These are phyloP conservation scores for Fukomys damarensis DNA, from an alignment of 2,113 vertebrate species.

Conservation along the genomic window DNA sequence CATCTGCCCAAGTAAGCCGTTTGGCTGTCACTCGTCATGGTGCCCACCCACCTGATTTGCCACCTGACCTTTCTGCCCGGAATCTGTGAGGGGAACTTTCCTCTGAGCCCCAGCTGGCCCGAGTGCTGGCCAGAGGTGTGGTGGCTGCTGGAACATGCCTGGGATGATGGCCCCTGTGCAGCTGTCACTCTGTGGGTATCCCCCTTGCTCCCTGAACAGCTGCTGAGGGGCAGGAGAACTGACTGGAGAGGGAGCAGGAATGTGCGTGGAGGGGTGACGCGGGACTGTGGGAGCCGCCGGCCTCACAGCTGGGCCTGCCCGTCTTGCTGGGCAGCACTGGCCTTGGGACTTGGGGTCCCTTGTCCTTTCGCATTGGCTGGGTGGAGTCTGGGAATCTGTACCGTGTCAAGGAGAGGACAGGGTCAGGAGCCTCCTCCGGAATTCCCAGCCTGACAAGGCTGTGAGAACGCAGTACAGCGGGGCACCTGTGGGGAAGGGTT, in stretches of 20 bases:
- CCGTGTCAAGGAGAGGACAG: not conserved
- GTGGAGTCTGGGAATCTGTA: not conserved
- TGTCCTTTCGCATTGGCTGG: not conserved
- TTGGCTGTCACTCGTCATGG: not conserved
- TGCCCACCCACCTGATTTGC: not conserved
- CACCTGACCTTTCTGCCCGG: not conserved
- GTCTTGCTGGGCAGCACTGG: conserved; percentile 18
- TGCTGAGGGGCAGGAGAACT: conserved; percentile 49
- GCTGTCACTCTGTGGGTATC: conserved; percentile 64
- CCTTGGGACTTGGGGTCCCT: not conserved
- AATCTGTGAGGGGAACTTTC: not conserved
- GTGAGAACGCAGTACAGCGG: not conserved
- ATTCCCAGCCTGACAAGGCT: not conserved
- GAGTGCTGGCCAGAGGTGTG: not conserved
- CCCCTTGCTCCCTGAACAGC: conserved; percentile 54
- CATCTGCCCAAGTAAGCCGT: conserved; percentile 93
- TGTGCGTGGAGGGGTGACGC: not conserved
- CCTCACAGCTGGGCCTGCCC: conserved; percentile 65
- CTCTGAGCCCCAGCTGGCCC: not conserved
- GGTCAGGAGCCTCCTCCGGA: not conserved
- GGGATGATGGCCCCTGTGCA: conserved; percentile 44
- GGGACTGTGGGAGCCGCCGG: not conserved
- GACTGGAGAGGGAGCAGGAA: conserved; percentile 52
- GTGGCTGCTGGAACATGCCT: not conserved
- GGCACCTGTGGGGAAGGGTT: not conserved